Base-by-base conservation (phyloP, 1,140 invertebrate species). In the Philopotamus ludificatus region DNA sequence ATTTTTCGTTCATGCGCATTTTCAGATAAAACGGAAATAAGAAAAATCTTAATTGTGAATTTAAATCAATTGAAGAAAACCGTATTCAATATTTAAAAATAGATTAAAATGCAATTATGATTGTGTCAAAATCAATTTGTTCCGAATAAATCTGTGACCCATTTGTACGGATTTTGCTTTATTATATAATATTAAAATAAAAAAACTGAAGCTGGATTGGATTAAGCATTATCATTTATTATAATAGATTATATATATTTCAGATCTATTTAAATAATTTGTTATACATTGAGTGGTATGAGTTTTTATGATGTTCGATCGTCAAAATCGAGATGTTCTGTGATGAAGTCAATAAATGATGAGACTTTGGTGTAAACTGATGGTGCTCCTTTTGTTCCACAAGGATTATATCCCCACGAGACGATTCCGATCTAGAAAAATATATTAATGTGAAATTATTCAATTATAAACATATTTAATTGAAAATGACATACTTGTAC, bases 361-460 rank as follows among this genome's bases (percentile, higher is more conserved):
- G 85, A 82, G 1, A 89, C 85, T 68, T 83, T 83, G 0, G 88
- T 87, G 73, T 87, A 92, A 0, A 92, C 84, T 0, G 88, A 87
- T 1, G 90, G 89, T 1, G 81, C 76, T 15, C 84, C 83, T 68
- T 73, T 75, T 18, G 74, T 68, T 1, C 87, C 87, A 70, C 89
- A 89, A 65, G 90, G 90, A 41, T 84, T 79, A 25, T 85, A 76
- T 10, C 89, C 89, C 87, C 88, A 92, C 1, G 89, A 91, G 0
- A 90, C 89, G n/a, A 91, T 75, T 18, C 90, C 90, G 60, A 91
- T 72, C 63, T 82, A 44, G 12, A 76, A 70, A 25, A 72, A 72
- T 34, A 7, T 34, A 7, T 34, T 34, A 34, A 34, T 7, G 12
- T n/a, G 18, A 47, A 9, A 47, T 7, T 8, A 47, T 15, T 47